Base-by-base conservation (phyloP, 2,113 vertebrate genomes). In the Scytalopus superciliaris region DNA sequence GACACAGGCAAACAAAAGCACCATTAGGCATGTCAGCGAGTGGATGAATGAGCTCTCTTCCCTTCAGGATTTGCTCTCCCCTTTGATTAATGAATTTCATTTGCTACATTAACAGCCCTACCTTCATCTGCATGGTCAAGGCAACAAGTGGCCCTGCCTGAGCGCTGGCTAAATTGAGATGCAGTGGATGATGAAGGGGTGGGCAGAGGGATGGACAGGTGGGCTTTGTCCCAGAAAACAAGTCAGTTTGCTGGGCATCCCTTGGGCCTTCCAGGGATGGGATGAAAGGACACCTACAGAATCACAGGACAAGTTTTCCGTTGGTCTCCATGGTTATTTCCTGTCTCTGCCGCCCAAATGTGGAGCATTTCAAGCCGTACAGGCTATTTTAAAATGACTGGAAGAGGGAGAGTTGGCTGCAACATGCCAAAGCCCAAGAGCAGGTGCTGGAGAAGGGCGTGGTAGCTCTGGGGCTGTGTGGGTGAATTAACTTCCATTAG, bases 1-100 rank as follows among this genome's bases (percentile, higher is more conserved):
- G 87, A 74, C 8, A 31, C 35, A 52, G 78, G 69, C 9, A 28
- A 42, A 79, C 35, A 35, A 75, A 87, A 87, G 27, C 44, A 42
- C 69, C 14, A 3, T 39, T 18, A 30, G 81, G 42, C 40, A 14
- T 3, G 47, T 57, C 87, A 55, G 39, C 8, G 59, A 75, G 62
- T 4, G 66, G 77, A 52, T 68, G 84, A 37, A 89, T 35, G 64
- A 77, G 68, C 2, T 0, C 42, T 44, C 44, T 68, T 83, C 72
- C 60, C 44, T 40, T 49, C 68, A 66, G 62, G 33, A 73, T 84
- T 70, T 60, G 35, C 63, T 25, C 53, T 86, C 9, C 24, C 16
- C 35, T 17, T 35, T 79, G 92, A 93, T 89, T 80, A 93, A 96
- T 72, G 39, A 19, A 64, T 79, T 86, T 80, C 19, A 50, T 56